A percentile compares a stretch with the other conserved stretches of the same genome.
phyloP scores from a whole-genome alignment of 2,888 invertebrate species.

The Enchytraeus crypticus region DNA sequence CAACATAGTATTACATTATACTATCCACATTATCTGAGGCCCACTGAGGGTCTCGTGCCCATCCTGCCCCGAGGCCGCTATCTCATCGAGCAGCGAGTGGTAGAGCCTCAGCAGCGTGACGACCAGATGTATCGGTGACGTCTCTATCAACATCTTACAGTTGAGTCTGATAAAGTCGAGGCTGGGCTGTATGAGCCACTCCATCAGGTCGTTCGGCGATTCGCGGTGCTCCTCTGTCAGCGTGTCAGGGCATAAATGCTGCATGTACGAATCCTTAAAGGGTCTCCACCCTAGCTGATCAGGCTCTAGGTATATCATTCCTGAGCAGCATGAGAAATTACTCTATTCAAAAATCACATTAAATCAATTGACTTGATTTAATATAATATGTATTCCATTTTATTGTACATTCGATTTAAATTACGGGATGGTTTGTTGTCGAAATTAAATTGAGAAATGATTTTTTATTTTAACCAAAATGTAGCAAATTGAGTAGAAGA shows the following conservation, averaged over 20 bases:
- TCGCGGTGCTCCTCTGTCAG: constrained; percentile 69
- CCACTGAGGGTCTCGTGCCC: constrained; percentile 29
- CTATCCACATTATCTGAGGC: constrained; percentile 33
- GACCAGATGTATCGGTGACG: constrained; percentile 77
- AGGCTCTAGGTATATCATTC: constrained; percentile 85
- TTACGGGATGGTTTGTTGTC: too few relatives aligned
- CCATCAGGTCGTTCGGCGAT: constrained; percentile 65
- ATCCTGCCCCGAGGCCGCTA: constrained; percentile 32
- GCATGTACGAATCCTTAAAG: constrained; percentile 71
- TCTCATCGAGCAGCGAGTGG: constrained; percentile 47
- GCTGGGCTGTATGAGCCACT: constrained; percentile 77
- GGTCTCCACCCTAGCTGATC: constrained; percentile 76
- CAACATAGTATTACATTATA: too few relatives aligned
- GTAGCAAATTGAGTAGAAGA: too few relatives aligned
- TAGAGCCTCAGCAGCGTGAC: constrained; percentile 45
- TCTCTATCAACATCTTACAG: constrained; percentile 64
- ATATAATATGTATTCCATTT: too few relatives aligned
- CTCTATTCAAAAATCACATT: too few relatives aligned
- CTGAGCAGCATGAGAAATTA: too few relatives aligned
- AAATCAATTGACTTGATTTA: too few relatives aligned
- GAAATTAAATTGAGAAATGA: too few relatives aligned
- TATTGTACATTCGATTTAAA: too few relatives aligned
- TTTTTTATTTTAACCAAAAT: too few relatives aligned
- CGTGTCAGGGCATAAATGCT: constrained; percentile 63
- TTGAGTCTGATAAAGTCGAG: constrained; percentile 59